Percentiles rank a stretch among this genome's conserved stretches.
Evolutionary conservation across 2,888 invertebrate species (phyloP).

Genomic region (Platycheirus rosarum): DNA sequence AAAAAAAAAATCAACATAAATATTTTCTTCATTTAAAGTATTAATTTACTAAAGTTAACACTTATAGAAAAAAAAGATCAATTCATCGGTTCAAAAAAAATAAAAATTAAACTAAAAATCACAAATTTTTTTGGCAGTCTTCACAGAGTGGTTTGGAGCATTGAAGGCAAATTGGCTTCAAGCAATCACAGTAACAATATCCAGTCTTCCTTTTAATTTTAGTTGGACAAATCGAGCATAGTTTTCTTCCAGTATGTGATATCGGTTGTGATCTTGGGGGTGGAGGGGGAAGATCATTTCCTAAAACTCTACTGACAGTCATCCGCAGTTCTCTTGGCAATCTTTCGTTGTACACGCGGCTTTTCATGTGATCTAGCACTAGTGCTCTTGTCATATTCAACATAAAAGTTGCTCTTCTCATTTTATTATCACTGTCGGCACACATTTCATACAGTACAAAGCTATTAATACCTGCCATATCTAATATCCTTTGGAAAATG

Average conservation of each 20-base stretch:
- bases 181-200: constrained; percentile 34
- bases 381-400: constrained; percentile 50
- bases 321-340: constrained; percentile 54
- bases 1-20: constrained; percentile 17
- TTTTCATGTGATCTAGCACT: constrained; percentile 59
- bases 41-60: constrained; percentile 5
- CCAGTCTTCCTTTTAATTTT: constrained; percentile 17
- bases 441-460: constrained; percentile 57
- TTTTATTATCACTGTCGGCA: constrained; percentile 38
- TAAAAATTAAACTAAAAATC: constrained; percentile 21
- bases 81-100: constrained; percentile 23
- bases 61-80: constrained; percentile 21
- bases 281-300: constrained; percentile 54
- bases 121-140: too few species aligned
- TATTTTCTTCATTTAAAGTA: constrained; percentile 4
- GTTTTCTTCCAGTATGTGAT: constrained; percentile 26
- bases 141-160: too few species aligned
- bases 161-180: constrained; percentile 37
- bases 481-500: constrained; percentile 62
- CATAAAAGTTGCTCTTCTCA: constrained; percentile 47
- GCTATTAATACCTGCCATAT: constrained; percentile 55
- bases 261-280: constrained; percentile 49
- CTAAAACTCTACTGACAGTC: constrained; percentile 42
- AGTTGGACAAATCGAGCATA: constrained; percentile 38
- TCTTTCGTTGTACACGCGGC: constrained; percentile 53